These are phyloP conservation scores for Neotragus pygmaeus DNA, from an alignment of 2,113 vertebrate genomes.

Conservation along the genomic window DNA sequence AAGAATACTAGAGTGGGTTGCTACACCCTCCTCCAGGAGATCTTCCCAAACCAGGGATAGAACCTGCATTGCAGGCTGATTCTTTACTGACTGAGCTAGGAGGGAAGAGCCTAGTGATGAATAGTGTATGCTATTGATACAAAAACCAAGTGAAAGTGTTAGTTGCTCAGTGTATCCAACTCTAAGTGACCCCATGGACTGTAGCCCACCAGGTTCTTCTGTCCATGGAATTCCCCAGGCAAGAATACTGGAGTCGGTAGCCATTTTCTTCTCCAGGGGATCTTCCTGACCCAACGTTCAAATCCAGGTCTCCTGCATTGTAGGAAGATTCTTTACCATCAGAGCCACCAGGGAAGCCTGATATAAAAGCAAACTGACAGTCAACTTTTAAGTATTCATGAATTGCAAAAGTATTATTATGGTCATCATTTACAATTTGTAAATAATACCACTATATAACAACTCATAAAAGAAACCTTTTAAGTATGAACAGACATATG, in stretches of 20 bases:
- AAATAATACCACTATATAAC: not conserved
- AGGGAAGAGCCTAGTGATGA: not conserved
- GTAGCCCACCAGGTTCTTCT: not conserved
- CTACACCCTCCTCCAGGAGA: not conserved
- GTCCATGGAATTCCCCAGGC: not conserved
- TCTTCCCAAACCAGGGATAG: not conserved
- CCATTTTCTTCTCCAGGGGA: not conserved
- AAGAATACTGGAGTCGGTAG: not conserved
- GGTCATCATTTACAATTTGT: not conserved
- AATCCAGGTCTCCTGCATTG: not conserved
- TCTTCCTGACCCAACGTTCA: not conserved
- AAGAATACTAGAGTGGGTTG: not conserved
- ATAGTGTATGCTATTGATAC: not conserved
- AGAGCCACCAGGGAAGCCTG: not conserved
- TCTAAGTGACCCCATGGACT: not conserved
- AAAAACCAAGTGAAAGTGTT: not conserved
- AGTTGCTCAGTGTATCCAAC: not conserved
- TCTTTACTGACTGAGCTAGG: not conserved
- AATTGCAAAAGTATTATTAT: not conserved
- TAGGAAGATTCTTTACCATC: not conserved
- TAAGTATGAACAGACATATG: not conserved
- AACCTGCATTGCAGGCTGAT: not conserved
- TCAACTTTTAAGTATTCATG: not conserved
- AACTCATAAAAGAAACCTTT: not conserved
- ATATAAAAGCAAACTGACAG: not conserved